Base-by-base conservation (phyloP, 2,797 vertebrate genomes). In the Falco novaeseelandiae region DNA sequence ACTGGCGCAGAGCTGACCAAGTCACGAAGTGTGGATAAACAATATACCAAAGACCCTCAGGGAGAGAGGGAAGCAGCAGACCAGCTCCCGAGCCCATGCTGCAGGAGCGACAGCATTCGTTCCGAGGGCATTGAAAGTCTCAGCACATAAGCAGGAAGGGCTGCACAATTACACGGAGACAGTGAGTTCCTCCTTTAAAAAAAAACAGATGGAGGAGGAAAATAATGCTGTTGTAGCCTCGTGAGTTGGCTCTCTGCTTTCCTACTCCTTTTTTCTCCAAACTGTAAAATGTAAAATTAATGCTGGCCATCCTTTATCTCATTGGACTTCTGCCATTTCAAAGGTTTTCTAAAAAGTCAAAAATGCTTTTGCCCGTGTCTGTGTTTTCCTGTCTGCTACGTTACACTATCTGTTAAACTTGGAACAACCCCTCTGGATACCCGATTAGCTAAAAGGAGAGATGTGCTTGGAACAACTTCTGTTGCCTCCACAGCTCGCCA, bases 201-300 rank as follows among this genome's bases (percentile, higher is more conserved):
- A 22, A 16, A 34, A 7, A 1, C 38, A 32, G 44, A 16, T 3
- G 25, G 49, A 65, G 22, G 29, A 20, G 65, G 59, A 55, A 40
- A 55, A 46, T 4, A 55, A 21, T 17, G 49, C 29, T 72, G 63
- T 4, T 0, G 0, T 18, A 30, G 55, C 55, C 40, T 36, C 3
- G 0, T 10, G 18, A 59, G 42, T 7, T 1, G 18, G 0, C n/a
- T 26, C 40, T 55, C 72, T 22, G 40, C 8, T 3, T 27, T 66
- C 8, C 54, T 16, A 2, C 52, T 66, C 38, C 36, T 32, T 36
- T 36, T 30, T 5, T 11, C 46, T 21, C 30, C 62, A 77, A n/a
- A 29, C n/a, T 23, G 30, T 29, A 48, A 62, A 87, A 49, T 15
- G 14, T 3, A 23, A 74, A 59, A 38, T 52, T 25, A 81, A 10